Base-by-base conservation (phyloP, 2,797 vertebrate genomes). In the Psittacula derbiana region DNA sequence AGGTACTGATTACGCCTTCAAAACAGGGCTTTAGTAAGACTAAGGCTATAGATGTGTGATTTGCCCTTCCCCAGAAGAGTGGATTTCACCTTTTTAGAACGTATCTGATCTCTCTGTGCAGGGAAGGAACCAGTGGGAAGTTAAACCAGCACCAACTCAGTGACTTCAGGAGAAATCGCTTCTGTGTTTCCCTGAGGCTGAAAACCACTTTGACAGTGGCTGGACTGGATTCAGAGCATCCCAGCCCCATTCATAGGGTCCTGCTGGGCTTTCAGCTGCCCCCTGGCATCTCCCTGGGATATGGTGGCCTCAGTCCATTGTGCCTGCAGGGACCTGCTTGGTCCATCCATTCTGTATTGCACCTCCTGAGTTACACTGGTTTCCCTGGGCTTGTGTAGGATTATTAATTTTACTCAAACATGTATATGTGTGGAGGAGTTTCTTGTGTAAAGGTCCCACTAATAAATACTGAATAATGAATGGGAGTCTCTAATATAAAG, bases 1-100 rank as follows among this genome's bases (percentile, higher is more conserved):
- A 96, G 73, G 90, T 94, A 90, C 91, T 70, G 47, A 50, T 61
- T 41, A 60, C 90, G 71, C 55, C 62, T 92, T 88, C 73, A 62
- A 73, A 86, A 36, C 6, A 87, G 76, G 84, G 79, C 61, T 86
- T 92, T 53, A 47, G 49, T 62, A 73, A 79, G 88, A 58, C 36
- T 66, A 30, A 78, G 3, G 16, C 83, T 76, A 38, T 75, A 78
- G 62, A 49, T 1, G 1, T 18, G 12, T 55, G 41, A 46, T 80
- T 80, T 83, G 17, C 61, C 69, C 36, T 95, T 86, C 72, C 47
- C 57, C 2, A 5, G 11, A 79, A 55, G 33, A 30, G 40, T 80
- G 28, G 46, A n/a, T 86, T 90, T 69, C 82, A 76, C 80, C 28
- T 33, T 33, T 80, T 74, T 79, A 82, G 52, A 71, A 62, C 18